Evolutionary conservation across 2,888 invertebrate genomes (phyloP), one percentile per base, ranked within the genome.

Genomic region (Folsomia manolachei): DNA sequence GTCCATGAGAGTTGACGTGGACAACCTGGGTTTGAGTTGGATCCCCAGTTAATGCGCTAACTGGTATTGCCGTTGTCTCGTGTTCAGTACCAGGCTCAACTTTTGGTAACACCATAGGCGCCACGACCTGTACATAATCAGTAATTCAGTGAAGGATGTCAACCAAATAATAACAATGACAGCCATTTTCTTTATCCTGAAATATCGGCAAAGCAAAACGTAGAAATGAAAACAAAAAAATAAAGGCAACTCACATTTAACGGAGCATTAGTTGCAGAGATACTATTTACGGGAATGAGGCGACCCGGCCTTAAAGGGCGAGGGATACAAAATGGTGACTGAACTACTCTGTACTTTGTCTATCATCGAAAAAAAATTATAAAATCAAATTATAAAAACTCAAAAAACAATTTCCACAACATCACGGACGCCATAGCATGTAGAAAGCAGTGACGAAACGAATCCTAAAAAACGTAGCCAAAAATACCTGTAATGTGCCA

Each of bases 91-190:
- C 87, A 27, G 90, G 89, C 82, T 93, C 93, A 80, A 92, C 89
- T 89, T 93, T 86, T 14, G 86, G 90, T 84, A 93, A 92, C 81
- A 91, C 89, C 86, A 93, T 90, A 81, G 92, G 93, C 75, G 91
- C 89, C 61, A 86, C 85, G 74, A 93, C 90, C 86, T 82, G 71
- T 39, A 39, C 14, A 4, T 9, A 14, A 9, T 39, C 39, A 39
- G 39, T 39, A 9, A 39, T 39, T 39, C 4, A 4, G 14, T 39
- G 39, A 39, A 39, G 39, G 14, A 39, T 39, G 7, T 9, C 7
- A 39, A 14, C 39, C 14, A 39, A 39, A 39, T 39, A 39, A 39
- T 39, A 4, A 39, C 39, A 39, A 39, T 39, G 4, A 39, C 4
- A 14, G 39, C 39, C n/a, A n/a, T n/a, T n/a, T n/a, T n/a, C n/a